These are phyloP conservation scores for Halictus rubicundus DNA, from an alignment of 1,140 invertebrate species.

Conservation along the genomic window DNA sequence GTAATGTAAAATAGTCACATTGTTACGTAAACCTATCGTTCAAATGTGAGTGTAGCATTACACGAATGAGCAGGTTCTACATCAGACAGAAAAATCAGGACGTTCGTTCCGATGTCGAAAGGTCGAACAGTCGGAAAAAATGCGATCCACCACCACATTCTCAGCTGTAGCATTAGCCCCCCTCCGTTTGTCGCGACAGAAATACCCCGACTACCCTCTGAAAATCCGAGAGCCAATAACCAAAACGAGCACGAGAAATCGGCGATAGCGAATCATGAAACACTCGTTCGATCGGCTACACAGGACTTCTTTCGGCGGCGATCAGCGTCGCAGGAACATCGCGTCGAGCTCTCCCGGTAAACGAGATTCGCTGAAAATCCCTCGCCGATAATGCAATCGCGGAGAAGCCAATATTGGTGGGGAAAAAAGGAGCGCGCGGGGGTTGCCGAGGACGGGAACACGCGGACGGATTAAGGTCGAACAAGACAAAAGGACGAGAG, in stretches of 20 bases:
- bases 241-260: background rate
- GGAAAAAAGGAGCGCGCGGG: slow-evolving; percentile 1
- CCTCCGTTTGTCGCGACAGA: too few relatives aligned
- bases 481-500: slow-evolving; percentile 16
- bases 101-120: too few relatives aligned
- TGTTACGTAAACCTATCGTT: too few relatives aligned
- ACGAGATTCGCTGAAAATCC: slow-evolving; percentile 23
- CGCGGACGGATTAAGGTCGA: slow-evolving; percentile 19
- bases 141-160: too few relatives aligned
- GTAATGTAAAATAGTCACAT: too few relatives aligned
- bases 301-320: background rate
- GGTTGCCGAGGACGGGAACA: background rate
- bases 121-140: too few relatives aligned
- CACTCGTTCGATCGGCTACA: slow-evolving; percentile 18
- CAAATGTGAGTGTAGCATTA: too few relatives aligned
- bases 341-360: slow-evolving; percentile 1
- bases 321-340: background rate
- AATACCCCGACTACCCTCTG: too few relatives aligned
- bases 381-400: slow-evolving; percentile 19
- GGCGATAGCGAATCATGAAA: slow-evolving; percentile 3
- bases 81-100: too few relatives aligned
- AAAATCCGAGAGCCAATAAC: too few relatives aligned
- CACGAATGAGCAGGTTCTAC: too few relatives aligned
- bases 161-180: too few relatives aligned
- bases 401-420: slow-evolving; percentile 15